Evolutionary conservation across 2,797 vertebrate species (phyloP).

Genomic region (Pipistrellus nathusii): DNA sequence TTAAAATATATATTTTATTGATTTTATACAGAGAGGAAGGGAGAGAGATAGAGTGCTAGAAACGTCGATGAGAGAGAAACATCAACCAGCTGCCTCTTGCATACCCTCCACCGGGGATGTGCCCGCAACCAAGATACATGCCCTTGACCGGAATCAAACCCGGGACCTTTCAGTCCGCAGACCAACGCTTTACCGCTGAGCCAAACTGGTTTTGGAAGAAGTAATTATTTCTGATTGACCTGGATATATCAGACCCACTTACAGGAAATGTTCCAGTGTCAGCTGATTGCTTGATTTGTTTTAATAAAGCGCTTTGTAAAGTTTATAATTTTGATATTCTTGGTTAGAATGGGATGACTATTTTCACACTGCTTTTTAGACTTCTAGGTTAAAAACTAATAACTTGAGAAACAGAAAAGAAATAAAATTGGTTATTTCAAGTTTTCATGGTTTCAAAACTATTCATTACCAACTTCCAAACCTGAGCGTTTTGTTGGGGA

Average conservation of each 20-base stretch:
- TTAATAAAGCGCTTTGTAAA: constrained; percentile 26
- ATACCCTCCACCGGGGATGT: too few species aligned
- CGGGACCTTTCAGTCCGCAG: too few species aligned
- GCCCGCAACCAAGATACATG: too few species aligned
- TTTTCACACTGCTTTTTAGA: constrained; percentile 74
- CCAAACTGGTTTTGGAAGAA: neutral
- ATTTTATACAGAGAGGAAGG: too few species aligned
- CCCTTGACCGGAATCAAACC: too few species aligned
- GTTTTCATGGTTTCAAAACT: constrained; percentile 12
- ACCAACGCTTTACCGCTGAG: too few species aligned
- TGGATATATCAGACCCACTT: neutral
- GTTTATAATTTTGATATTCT: constrained; percentile 52
- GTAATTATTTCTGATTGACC: neutral
- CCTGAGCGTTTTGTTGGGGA: constrained; percentile 59
- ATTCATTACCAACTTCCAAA: constrained; percentile 71
- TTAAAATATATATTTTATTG: too few species aligned
- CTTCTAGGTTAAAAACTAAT: constrained; percentile 64
- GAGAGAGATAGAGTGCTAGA: too few species aligned
- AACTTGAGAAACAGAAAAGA: constrained; percentile 33
- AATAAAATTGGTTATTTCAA: constrained; percentile 79
- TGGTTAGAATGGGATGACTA: constrained; percentile 76
- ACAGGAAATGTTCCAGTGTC: neutral
- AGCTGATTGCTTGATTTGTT: neutral
- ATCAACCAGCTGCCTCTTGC: too few species aligned
- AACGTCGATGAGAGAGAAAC: too few species aligned